Percentiles rank a stretch among this genome's conserved stretches.
Evolutionary conservation across 2,888 invertebrate species (phyloP).

Genomic region (Cosmia pyralina): DNA sequence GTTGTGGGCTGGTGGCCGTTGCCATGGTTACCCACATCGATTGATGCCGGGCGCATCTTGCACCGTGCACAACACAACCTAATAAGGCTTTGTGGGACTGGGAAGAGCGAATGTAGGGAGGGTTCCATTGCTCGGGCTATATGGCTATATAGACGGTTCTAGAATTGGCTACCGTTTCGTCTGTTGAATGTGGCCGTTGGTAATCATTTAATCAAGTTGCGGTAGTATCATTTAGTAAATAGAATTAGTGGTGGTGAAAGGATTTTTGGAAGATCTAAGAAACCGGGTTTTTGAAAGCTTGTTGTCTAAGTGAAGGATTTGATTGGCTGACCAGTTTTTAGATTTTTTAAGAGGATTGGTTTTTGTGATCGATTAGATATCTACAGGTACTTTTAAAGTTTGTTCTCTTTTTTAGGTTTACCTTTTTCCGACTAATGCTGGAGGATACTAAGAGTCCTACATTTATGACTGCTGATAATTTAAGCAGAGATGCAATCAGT

Average conservation of each 20-base stretch:
- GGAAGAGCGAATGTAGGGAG: constrained; percentile 40
- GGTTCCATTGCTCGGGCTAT: constrained; percentile 8
- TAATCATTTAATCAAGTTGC: constrained; percentile 12
- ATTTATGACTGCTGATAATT: constrained; percentile 16
- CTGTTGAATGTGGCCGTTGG: constrained; percentile 29
- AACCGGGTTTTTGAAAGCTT: background rate
- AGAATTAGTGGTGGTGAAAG: background rate
- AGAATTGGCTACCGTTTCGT: constrained; percentile 10
- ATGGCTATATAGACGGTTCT: constrained; percentile 5
- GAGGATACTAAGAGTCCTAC: background rate
- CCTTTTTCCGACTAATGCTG: background rate
- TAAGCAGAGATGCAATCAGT: constrained; percentile 41
- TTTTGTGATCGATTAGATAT: background rate
- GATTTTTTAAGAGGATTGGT: background rate
- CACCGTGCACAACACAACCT: constrained; percentile 81
- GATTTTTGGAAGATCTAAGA: background rate
- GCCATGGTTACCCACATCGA: constrained; percentile 85
- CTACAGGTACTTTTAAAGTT: background rate
- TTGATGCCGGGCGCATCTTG: constrained; percentile 85
- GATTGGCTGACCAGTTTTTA: too few relatives aligned
- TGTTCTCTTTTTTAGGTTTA: background rate
- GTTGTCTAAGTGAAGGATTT: background rate
- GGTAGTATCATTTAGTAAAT: constrained; percentile 1
- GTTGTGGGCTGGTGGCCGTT: constrained; percentile 74
- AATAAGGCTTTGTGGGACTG: constrained; percentile 73